Percentiles rank a stretch among this genome's conserved stretches.
These are phyloP conservation scores for Sandelia bainsii DNA, from an alignment of 2,797 vertebrate genomes.

Conservation along the genomic window DNA sequence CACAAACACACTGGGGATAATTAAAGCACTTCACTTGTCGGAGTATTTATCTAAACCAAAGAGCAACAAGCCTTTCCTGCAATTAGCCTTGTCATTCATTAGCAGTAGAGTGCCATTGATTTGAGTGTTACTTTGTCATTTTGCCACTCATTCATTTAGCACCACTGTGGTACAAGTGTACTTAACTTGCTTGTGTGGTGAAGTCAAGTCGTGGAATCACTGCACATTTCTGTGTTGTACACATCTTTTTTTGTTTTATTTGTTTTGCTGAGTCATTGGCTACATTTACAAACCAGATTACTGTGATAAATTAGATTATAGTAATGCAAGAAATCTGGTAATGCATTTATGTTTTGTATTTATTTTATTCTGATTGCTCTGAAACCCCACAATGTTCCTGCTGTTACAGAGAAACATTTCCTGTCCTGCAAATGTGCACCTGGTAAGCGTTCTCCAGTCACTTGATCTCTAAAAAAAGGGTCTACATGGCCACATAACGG, in stretches of 20 bases:
- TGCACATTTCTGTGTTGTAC: background rate
- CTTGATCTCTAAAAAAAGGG: background rate
- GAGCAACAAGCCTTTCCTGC: constrained; percentile 91
- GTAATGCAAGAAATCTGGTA: constrained; percentile 9
- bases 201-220: constrained; percentile 23
- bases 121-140: constrained; percentile 90
- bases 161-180: constrained; percentile 33
- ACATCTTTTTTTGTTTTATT: background rate
- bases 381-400: background rate
- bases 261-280: constrained; percentile 27
- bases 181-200: constrained; percentile 31
- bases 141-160: constrained; percentile 75
- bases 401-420: background rate
- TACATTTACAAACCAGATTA: background rate
- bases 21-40: constrained; percentile 95
- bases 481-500: background rate
- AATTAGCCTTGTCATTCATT: constrained; percentile 87
- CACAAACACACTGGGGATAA: constrained; percentile 88
- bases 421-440: background rate
- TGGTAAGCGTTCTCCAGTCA: too few species aligned
- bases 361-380: background rate
- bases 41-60: constrained; percentile 97
- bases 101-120: constrained; percentile 87
- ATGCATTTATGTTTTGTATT: background rate
- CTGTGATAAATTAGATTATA: constrained; percentile 3